Evolutionary conservation across 1,140 invertebrate species (phyloP).

Genomic region (Magallana angulata): DNA sequence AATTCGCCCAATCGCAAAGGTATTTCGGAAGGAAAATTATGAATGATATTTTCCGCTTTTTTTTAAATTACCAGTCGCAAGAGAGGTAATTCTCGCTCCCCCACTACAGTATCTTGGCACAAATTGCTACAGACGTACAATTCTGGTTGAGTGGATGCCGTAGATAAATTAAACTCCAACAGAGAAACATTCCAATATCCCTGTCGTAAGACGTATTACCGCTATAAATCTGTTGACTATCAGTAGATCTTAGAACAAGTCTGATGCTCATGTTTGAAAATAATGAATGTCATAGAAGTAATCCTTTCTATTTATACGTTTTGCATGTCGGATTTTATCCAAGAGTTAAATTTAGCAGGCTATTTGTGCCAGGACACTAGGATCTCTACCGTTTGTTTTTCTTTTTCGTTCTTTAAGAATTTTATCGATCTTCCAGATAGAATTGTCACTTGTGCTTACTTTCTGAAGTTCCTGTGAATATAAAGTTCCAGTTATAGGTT

Average conservation of each 20-base stretch:
- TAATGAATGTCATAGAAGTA: background rate
- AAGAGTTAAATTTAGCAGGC: conserved; percentile 50
- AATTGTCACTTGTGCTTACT: conserved; percentile 19
- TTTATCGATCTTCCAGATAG: conserved; percentile 35
- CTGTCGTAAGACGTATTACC: background rate
- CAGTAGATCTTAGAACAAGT: conserved; percentile 12
- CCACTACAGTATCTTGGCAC: conserved; percentile 42
- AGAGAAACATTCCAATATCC: conserved; percentile 11
- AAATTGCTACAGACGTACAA: conserved; percentile 39
- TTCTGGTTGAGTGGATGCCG: background rate
- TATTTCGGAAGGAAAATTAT: conserved; percentile 4
- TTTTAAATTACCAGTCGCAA: conserved; percentile 13
- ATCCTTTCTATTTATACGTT: background rate
- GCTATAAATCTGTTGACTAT: conserved; percentile 1
- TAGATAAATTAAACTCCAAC: conserved; percentile 1
- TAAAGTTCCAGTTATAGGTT: conserved; percentile 29
- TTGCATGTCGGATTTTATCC: conserved; percentile 28
- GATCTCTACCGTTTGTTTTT: background rate
- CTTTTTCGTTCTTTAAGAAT: conserved; percentile 15
- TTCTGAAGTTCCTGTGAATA: conserved; percentile 39
- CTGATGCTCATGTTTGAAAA: background rate
- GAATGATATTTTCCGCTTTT: conserved; percentile 14
- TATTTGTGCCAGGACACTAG: conserved; percentile 38
- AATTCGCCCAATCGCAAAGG: conserved; percentile 37
- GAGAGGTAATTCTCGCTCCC: conserved; percentile 40